Percentiles rank a stretch among this genome's conserved stretches.
phyloP scores from a whole-genome alignment of 2,888 invertebrate genomes.

The Aporophyla lueneburgensis region DNA sequence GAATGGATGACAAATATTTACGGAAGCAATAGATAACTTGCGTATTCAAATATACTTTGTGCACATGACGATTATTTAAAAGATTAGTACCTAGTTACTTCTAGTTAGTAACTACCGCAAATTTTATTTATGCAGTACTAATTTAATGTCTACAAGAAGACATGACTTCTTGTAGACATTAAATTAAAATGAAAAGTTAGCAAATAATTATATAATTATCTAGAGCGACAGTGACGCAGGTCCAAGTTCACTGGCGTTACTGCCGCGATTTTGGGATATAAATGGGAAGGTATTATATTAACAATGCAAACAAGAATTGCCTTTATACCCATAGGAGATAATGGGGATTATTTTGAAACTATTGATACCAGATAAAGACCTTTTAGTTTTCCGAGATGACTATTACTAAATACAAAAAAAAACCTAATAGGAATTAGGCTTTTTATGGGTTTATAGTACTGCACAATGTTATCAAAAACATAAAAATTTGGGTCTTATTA shows the following conservation, averaged over 20 bases:
- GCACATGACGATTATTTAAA: neutral
- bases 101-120: slow-evolving; percentile 28
- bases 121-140: slow-evolving; percentile 10
- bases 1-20: slow-evolving; percentile 14
- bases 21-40: neutral
- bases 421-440: no score
- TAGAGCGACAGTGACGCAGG: slow-evolving; percentile 28
- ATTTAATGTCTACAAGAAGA: slow-evolving; percentile 31
- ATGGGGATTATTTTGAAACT: neutral
- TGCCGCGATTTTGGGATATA: slow-evolving; percentile 13
- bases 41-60: slow-evolving; percentile 12
- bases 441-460: neutral
- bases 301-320: neutral
- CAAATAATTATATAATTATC: slow-evolving; percentile 29
- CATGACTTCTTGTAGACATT: no score
- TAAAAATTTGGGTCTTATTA: neutral
- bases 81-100: slow-evolving; percentile 24
- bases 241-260: slow-evolving; percentile 23
- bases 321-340: neutral
- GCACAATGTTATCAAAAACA: neutral
- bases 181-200: slow-evolving; percentile 52
- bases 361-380: neutral
- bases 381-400: neutral
- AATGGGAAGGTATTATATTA: neutral
- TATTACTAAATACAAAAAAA: neutral